These are phyloP conservation scores for Triplophysa rosa DNA, from an alignment of 2,113 vertebrate species.

Conservation along the genomic window DNA sequence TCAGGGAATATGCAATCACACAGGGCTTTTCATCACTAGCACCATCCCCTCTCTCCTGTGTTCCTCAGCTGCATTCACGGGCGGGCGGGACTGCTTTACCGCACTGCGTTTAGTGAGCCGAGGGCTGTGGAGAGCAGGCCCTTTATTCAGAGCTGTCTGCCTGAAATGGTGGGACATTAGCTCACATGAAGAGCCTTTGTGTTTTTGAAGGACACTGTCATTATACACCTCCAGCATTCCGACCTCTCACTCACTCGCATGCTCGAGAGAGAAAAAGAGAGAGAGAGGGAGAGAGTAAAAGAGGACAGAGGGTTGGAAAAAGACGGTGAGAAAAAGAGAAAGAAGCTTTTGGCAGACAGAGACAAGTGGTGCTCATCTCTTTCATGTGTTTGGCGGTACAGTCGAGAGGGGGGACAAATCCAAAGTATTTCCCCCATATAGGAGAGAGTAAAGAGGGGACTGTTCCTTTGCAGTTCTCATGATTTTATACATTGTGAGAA, in stretches of 20 bases:
- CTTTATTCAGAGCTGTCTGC: conserved; percentile 49
- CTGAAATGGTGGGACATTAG: conserved; percentile 52
- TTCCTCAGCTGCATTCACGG: conserved; percentile 36
- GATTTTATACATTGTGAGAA: not conserved
- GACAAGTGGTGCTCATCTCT: conserved; percentile 46
- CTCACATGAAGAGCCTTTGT: conserved; percentile 54
- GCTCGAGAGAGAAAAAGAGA: conserved; percentile 27
- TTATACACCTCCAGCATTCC: conserved; percentile 51
- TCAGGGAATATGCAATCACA: conserved; percentile 41
- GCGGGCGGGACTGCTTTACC: conserved; percentile 20
- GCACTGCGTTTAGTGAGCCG: conserved; percentile 38
- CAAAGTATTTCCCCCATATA: not conserved
- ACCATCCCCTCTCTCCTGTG: conserved; percentile 42
- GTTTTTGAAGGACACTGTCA: conserved; percentile 54
- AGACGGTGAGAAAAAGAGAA: conserved; percentile 28
- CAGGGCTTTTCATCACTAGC: conserved; percentile 41
- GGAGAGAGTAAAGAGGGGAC: not conserved
- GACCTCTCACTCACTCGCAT: conserved; percentile 44
- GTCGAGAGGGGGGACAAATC: conserved; percentile 26
- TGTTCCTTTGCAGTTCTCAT: conserved; percentile 28
- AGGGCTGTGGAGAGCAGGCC: conserved; percentile 34
- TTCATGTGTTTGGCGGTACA: conserved; percentile 25
- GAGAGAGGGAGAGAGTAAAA: conserved; percentile 24
- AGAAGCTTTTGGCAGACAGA: conserved; percentile 38
- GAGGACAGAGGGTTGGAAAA: conserved; percentile 28